These are phyloP conservation scores for Nasonia longicornis DNA, from an alignment of 1,140 invertebrate genomes.

Conservation along the genomic window DNA sequence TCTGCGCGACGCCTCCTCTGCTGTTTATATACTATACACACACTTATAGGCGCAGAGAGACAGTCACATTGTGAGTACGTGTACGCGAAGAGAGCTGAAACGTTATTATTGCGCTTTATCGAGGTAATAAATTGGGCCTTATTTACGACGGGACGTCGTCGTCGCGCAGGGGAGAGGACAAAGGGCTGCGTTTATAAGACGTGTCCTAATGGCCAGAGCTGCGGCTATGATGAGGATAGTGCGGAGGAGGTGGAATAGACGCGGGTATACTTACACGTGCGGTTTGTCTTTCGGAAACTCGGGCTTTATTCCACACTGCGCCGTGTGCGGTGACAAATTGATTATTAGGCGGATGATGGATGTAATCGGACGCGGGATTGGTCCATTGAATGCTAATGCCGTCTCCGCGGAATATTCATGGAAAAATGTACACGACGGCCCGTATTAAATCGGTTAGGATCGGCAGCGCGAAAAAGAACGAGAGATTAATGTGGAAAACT, in stretches of 20 bases:
- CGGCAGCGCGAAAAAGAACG: no score
- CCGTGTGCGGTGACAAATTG: neutral
- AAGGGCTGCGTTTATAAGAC: neutral
- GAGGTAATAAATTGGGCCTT: constrained; percentile 10
- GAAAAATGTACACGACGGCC: no score
- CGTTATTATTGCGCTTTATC: constrained; percentile 24
- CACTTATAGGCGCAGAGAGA: neutral
- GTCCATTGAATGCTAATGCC: neutral
- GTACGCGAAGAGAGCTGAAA: neutral
- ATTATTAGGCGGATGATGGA: neutral
- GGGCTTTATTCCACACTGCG: neutral
- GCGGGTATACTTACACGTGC: no score
- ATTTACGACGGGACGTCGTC: neutral
- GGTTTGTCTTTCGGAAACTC: neutral
- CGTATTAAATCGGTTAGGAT: no score
- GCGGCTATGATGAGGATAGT: neutral
- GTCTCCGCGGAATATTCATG: no score
- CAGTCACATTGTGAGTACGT: neutral
- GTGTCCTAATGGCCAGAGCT: neutral
- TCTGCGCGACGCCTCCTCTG: no score
- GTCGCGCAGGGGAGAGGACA: neutral
- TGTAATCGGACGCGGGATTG: neutral
- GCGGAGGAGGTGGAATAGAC: neutral
- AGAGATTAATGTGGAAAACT: neutral
- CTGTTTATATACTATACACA: no score